Evolutionary conservation across 2,113 vertebrate species (phyloP), one percentile per base, ranked within the genome.

Genomic region (Chiloscyllium plagiosum): DNA sequence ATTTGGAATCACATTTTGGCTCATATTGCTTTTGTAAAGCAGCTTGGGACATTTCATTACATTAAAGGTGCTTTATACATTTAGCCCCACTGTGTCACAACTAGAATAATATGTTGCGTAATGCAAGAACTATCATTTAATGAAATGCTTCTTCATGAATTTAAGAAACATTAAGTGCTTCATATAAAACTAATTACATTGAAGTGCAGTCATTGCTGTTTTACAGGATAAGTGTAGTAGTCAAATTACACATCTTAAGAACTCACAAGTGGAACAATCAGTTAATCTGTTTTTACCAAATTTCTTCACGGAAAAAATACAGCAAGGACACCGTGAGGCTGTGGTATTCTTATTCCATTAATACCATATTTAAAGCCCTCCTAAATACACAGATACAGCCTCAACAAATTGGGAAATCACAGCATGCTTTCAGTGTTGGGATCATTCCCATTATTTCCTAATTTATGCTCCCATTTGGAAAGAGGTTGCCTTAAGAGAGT

Each of bases 231-330:
- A 66, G 37, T 66, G 3, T 66, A 92, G 33, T 17, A 24, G 56
- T 19, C 65, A 92, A 66, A 17, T 92, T 92, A 33, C 61, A 92
- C 61, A 92, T 61, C 65, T 65, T 61, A 92, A 92, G 89, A 92
- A 66, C 89, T 33, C 33, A 66, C 33, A 66, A 66, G 10, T 52
- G 37, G 17, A 92, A 66, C 8, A 17, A 92, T 90, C 52, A 33
- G 15, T 33, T 19, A 17, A 92, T 90, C 52, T 56, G 15, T 33
- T 19, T 90, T 68, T 47, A 17, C 37, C 20, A 19, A 15, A 6
- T 83, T 83, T 83, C 17, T 6, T 89, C 33, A 50, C 37, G 89
- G 19, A 33, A 66, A 6, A n/a, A 93, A 22, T 93, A 68, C 66
- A 10, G 89, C 19, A 20, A 93, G 61, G 89, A 42, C 15, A 10